Base-by-base conservation (phyloP, 2,797 vertebrate species). In the Centroberyx gerrardi region DNA sequence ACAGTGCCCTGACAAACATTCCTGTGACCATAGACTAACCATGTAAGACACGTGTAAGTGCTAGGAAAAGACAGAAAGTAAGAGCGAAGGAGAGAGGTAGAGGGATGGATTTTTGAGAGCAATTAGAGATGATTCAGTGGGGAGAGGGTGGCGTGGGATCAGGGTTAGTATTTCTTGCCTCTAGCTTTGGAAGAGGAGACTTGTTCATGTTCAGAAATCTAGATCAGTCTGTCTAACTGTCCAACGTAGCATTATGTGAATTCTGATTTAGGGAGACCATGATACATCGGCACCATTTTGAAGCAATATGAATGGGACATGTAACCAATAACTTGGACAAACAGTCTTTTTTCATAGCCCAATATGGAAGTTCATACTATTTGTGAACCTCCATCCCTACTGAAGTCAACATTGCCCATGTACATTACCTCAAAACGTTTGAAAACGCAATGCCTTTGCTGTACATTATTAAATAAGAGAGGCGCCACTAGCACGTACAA, bases 401-500 rank as follows among this genome's bases (percentile, higher is more conserved):
- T 68, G 62, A 73, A 65, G 60, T 64, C 42, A 71, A 29, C 42
- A 46, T 15, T 67, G 72, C 48, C 48, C 46, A 54, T 2, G 5
- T 72, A 60, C 54, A 74, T 86, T 79, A 75, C 14, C 42, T 66
- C 59, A 68, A 42, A 81, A 69, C 27, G 67, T 68, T 28, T 72
- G 40, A 72, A 70, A 86, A 76, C 71, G 33, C 74, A 51, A 22
- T 17, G 10, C 72, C 71, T 72, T 66, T 68, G 18, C 51, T 74
- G 61, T 84, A 76, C 79, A 87, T 88, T 77, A 88, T 86, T 83
- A 56, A 83, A 81, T 77, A 69, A 80, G 60, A 78, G 70, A 72
- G 74, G 76, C 15, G 10, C 69, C 58, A 46, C 68, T 74, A 42
- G 68, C 77, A 83, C 73, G 74, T 78, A 80, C 70, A 85, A 67